These are phyloP conservation scores for Linepithema humile DNA, from an alignment of 1,140 invertebrate genomes.

Conservation along the genomic window DNA sequence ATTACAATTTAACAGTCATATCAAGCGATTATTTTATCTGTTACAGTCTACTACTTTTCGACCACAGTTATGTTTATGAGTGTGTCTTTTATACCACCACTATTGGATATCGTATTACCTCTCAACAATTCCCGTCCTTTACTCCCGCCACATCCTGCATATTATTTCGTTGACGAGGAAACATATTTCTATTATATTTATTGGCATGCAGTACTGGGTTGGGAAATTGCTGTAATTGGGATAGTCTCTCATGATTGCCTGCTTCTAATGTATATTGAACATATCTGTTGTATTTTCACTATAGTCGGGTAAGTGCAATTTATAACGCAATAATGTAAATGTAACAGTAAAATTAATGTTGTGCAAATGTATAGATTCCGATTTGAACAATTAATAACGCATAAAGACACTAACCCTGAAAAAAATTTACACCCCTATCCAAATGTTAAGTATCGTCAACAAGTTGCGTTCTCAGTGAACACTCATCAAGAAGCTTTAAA, in stretches of 20 bases:
- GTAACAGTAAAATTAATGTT: not conserved
- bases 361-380: conserved; percentile 20
- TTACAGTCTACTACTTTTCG: conserved; percentile 32
- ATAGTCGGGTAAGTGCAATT: conserved; percentile 33
- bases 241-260: conserved; percentile 27
- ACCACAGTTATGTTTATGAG: not conserved
- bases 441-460: not conserved
- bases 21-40: not conserved
- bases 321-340: not conserved
- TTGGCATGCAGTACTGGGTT: not conserved
- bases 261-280: conserved; percentile 33
- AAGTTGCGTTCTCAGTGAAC: conserved; percentile 22
- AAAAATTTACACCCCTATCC: not conserved
- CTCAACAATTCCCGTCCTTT: conserved; percentile 40
- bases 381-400: conserved; percentile 6
- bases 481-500: conserved; percentile 19
- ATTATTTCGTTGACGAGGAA: conserved; percentile 48
- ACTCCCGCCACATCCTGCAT: not conserved
- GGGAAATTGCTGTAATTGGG: not conserved
- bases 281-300: conserved; percentile 53
- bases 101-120: conserved; percentile 35
- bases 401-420: not conserved
- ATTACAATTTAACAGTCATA: not conserved
- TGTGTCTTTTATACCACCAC: not conserved
- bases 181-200: conserved; percentile 38